Conservation (phyloP, 2,113 vertebrate genomes). For the Ailuropoda melanoleuca region DNA sequence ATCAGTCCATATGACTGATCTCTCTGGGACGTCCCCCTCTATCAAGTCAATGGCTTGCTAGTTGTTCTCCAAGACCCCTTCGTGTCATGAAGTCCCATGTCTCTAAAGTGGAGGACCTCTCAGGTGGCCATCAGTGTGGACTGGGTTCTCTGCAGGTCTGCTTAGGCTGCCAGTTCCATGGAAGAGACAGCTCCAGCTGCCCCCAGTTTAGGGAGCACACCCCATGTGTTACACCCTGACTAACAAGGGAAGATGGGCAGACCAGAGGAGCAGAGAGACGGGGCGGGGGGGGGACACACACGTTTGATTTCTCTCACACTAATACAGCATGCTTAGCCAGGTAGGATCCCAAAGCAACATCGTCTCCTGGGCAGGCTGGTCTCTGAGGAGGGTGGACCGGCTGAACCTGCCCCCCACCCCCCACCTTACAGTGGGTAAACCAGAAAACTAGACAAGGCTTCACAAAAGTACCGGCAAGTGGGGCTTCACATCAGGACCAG, state of each 20-base stretch:
- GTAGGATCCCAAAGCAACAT: background rate
- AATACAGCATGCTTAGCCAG: background rate
- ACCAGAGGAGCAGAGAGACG: background rate
- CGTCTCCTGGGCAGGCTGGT: background rate
- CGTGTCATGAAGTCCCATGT: background rate
- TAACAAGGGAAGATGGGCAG: background rate
- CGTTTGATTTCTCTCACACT: fast-evolving
- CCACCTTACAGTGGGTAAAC: background rate
- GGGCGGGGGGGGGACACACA: no score
- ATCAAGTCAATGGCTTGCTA: background rate
- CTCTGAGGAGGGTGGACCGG: background rate
- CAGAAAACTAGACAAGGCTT: background rate
- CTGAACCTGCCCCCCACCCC: background rate
- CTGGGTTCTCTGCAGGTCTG: background rate
- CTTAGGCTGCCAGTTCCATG: background rate
- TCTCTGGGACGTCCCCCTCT: background rate
- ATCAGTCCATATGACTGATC: background rate
- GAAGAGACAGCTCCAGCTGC: background rate
- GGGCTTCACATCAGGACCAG: background rate
- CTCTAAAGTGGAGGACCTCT: background rate
- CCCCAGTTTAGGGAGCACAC: background rate
- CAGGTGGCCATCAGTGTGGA: background rate
- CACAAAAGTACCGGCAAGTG: background rate
- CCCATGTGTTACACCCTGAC: background rate
- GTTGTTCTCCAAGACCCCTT: background rate